phyloP scores from a whole-genome alignment of 2,888 invertebrate species.

The Isotomurus palustris region DNA sequence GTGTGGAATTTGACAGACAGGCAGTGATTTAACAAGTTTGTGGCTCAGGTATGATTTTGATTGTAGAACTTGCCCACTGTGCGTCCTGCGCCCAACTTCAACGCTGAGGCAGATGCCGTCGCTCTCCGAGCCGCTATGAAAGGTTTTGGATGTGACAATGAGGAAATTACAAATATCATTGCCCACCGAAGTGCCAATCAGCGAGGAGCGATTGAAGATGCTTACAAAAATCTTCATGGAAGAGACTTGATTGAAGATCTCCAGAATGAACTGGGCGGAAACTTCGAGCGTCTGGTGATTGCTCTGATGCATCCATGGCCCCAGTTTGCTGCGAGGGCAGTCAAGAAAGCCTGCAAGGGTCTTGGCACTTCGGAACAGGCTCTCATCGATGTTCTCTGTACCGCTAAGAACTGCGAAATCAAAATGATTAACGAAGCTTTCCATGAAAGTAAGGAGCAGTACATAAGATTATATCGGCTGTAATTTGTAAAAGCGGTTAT shows the following conservation, averaged over 20 bases:
- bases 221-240: slow-evolving; percentile 41
- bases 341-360: slow-evolving; percentile 52
- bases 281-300: slow-evolving; percentile 52
- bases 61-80: slow-evolving; percentile 42
- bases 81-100: slow-evolving; percentile 28
- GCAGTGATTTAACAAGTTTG: not conserved
- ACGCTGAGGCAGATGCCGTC: slow-evolving; percentile 42
- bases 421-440: slow-evolving; percentile 44
- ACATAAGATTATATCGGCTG: not conserved
- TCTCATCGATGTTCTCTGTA: slow-evolving; percentile 52
- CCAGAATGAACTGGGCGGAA: slow-evolving; percentile 52
- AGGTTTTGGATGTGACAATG: slow-evolving; percentile 45
- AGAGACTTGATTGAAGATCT: slow-evolving; percentile 49
- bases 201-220: slow-evolving; percentile 36
- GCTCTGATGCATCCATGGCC: slow-evolving; percentile 51
- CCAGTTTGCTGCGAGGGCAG: slow-evolving; percentile 52
- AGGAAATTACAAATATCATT: slow-evolving; percentile 37
- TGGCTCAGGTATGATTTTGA: not conserved
- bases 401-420: slow-evolving; percentile 51
- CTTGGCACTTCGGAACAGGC: slow-evolving; percentile 51
- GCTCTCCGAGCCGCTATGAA: slow-evolving; percentile 42
- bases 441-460: slow-evolving; percentile 35
- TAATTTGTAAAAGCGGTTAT: not conserved
- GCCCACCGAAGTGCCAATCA: slow-evolving; percentile 40
- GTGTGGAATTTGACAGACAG: not conserved